Evolutionary conservation across 2,113 vertebrate genomes (phyloP), one percentile per base, ranked within the genome.

Genomic region (Spea bombifrons): DNA sequence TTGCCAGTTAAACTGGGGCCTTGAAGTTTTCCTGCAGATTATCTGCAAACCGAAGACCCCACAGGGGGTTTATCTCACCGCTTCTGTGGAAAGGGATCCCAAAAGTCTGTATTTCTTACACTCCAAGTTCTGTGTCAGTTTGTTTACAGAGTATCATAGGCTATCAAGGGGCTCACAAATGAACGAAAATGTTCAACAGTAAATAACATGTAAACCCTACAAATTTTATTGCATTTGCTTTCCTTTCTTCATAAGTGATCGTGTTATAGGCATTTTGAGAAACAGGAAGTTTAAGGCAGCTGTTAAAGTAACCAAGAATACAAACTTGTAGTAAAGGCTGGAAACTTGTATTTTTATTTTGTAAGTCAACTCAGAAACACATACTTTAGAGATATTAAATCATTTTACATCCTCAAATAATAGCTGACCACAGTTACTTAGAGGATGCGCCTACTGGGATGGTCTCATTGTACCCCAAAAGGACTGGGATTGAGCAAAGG

Each of bases 91-190:
- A 73, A 72, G 70, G 48, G 49, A 66, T 46, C 63, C 61, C 49
- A 66, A 30, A 73, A 79, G 70, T 49, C 49, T 53, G 15, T 61
- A 73, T 73, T 71, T 63, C 49, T 66, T 44, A 73, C 45, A 79
- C 67, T 64, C 50, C 50, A 68, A 59, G 78, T 61, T 80, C 77
- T 74, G 12, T 80, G 65, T 50, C 71, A 61, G 71, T 80, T 68
- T 80, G 71, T 80, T 73, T 74, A 74, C 78, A 67, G 52, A 50
- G 16, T 50, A 80, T 74, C 52, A 61, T 65, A 67, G 71, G 78
- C 74, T 52, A 74, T 50, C 53, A 48, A 80, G 65, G 65, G 71
- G 68, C 78, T 66, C n/a, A 12, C 16, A n/a, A 8, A 66, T 61
- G 50, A 71, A 74, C 71, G 5, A 45, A 65, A 74, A 80, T 73